A percentile compares a stretch with the other conserved stretches of the same genome.
Conservation (phyloP, 2,797 vertebrate species). For the Onychomys torridus region DNA sequence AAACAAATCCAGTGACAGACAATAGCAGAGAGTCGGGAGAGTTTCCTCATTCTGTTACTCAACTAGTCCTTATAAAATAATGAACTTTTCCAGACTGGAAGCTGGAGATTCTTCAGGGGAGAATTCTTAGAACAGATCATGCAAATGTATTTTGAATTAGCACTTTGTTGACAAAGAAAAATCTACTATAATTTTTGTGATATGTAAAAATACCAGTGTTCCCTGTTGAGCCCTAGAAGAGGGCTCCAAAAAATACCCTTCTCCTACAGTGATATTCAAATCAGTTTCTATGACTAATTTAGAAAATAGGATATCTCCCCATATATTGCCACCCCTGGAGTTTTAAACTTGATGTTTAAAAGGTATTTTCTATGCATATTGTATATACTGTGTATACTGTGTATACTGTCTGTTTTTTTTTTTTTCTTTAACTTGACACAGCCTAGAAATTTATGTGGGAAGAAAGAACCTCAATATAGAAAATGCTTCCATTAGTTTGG, state of each 20-base stretch:
- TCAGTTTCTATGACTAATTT: neutral
- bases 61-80: neutral
- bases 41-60: neutral
- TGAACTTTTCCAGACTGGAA: neutral
- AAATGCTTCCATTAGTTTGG: neutral
- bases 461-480: neutral
- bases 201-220: neutral
- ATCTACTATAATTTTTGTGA: neutral
- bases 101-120: neutral
- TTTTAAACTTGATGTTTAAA: constrained; percentile 62
- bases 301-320: neutral
- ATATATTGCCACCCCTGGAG: neutral
- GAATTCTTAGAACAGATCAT: constrained; percentile 32
- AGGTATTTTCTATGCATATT: neutral
- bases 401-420: too few relatives aligned
- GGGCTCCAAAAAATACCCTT: neutral
- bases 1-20: neutral
- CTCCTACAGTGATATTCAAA: neutral
- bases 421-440: neutral
- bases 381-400: neutral
- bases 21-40: neutral
- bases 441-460: neutral
- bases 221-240: neutral
- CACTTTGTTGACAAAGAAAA: neutral
- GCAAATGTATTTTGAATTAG: neutral